Base-by-base conservation (phyloP, 1,140 invertebrate species). In the Drosophila sucinea region DNA sequence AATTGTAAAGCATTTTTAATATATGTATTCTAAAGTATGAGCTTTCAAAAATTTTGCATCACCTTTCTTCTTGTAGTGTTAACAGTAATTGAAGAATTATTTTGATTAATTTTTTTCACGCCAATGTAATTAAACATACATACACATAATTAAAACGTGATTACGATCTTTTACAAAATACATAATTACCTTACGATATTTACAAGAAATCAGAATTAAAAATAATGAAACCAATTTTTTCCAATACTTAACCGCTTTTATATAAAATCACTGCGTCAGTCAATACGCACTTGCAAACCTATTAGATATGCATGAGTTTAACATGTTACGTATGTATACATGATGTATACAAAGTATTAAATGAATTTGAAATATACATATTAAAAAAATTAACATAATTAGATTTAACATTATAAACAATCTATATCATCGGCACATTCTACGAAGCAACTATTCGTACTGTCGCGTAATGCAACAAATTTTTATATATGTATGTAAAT, bases 321-420 rank as follows among this genome's bases (percentile, higher is more conserved):
- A 25, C 30, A 76, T 17, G 17, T 17, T 17, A 17, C 17, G 17
- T 17, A 17, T 17, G 17, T 17, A 17, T 17, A 17, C 33, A 0
- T 38, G 4, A 38, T 38, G 35, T 38, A 30, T 4, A 30, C 4
- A 79, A 86, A 86, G 83, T 86, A 86, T 86, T 87, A 86, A 60
- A 62, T 67, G 72, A 41, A 73, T 79, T 73, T 63, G 29, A 77
- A 62, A 73, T 63, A 41, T 57, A 77, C 61, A 70, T 68, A 64
- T 55, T 62, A 66, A 38, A 67, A 8, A 69, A 38, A 23, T 35
- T 29, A 76, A 71, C 5, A 67, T 66, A 23, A 67, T 67, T 71
- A 69, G 44, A 10, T 57, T 11, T 44, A 60, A 38, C 61, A 57
- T 41, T 33, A 40, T 41, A 60, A 8, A 41, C 10, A 2, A 41